Evolutionary conservation across 2,113 vertebrate species (phyloP).

Genomic region (Aspiorhynchus laticeps): DNA sequence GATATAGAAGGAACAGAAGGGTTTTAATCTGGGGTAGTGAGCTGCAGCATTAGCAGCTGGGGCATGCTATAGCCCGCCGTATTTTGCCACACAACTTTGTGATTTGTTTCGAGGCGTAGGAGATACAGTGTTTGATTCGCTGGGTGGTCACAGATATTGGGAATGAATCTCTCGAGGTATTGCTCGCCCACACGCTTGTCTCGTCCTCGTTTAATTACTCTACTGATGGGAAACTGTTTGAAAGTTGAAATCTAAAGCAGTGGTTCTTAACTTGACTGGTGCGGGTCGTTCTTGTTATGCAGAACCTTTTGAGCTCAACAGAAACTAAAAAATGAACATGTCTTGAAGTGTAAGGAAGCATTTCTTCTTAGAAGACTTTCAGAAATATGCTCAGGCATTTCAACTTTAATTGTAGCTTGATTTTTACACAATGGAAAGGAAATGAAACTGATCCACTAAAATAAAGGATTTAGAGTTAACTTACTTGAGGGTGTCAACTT

Average conservation of each 20-base stretch:
- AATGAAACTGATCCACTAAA: background rate
- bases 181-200: background rate
- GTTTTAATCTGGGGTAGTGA: constrained; percentile 60
- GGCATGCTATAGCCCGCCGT: constrained; percentile 31
- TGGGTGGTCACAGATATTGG: constrained; percentile 25
- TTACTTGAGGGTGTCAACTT: background rate
- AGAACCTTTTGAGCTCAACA: background rate
- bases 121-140: constrained; percentile 27
- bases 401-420: background rate
- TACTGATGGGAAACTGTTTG: background rate
- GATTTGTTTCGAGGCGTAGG: constrained; percentile 4
- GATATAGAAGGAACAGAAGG: constrained; percentile 60
- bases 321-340: background rate
- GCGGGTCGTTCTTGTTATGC: background rate
- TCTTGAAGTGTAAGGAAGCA: background rate
- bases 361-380: no score
- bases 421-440: background rate
- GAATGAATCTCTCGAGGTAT: background rate
- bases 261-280: background rate
- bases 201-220: background rate
- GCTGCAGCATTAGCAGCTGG: constrained; percentile 63
- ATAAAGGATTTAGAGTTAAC: background rate
- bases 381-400: background rate
- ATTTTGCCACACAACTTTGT: constrained; percentile 38
- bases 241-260: background rate